Conservation (phyloP, 2,113 vertebrate species). For the Alligator sinensis region DNA sequence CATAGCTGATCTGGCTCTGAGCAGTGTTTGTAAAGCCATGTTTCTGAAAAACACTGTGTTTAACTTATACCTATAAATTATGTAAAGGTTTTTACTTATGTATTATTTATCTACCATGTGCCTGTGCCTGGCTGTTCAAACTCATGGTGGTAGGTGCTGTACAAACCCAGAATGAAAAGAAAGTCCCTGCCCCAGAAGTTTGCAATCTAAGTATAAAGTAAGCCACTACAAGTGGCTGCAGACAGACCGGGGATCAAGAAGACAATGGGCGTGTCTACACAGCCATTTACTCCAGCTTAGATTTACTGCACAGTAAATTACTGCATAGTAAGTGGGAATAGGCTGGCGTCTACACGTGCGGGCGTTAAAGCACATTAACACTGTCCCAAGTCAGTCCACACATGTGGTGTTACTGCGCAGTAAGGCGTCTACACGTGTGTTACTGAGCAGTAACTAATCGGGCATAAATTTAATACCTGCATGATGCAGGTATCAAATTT, state of each 20-base stretch:
- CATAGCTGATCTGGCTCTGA: constrained; percentile 30
- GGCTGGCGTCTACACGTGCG: no score
- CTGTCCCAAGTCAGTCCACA: no score
- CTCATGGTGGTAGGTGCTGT: neutral
- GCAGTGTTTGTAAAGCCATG: constrained; percentile 12
- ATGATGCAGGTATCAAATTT: no score
- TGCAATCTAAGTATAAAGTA: neutral
- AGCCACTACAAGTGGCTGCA: neutral
- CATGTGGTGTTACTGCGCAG: no score
- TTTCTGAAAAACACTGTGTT: constrained; percentile 62
- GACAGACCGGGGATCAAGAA: neutral
- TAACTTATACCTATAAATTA: constrained; percentile 60
- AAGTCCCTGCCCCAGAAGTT: neutral
- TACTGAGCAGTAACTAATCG: no score
- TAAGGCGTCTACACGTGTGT: no score
- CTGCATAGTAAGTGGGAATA: no score
- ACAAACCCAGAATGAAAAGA: neutral
- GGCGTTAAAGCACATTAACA: no score
- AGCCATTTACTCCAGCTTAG: no score
- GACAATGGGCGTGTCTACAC: neutral
- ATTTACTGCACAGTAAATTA: no score
- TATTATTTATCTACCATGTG: constrained; percentile 43
- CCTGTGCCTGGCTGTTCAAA: constrained; percentile 32
- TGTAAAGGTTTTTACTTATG: constrained; percentile 39
- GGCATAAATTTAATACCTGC: no score